Evolutionary conservation across 2,888 invertebrate species (phyloP), one percentile per base, ranked within the genome.

Genomic region (Drosophila anomelani): DNA sequence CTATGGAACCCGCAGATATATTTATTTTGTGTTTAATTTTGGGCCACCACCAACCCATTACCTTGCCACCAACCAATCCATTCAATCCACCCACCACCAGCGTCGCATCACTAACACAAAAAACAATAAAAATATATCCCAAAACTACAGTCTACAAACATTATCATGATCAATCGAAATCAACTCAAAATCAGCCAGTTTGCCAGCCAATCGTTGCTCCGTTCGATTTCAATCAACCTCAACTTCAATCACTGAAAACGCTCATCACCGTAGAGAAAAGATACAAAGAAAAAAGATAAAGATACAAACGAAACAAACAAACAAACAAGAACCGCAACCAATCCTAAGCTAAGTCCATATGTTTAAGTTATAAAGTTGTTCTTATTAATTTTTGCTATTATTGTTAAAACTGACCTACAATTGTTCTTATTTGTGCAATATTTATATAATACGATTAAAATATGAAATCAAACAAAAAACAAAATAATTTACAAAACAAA

Each of bases 391-490:
- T 82, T 80, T 71, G 75, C 75, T 88, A 78, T 80, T 80, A 73
- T 88, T 88, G 88, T 85, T 85, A 82, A 83, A 74, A 66, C 79
- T 83, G 75, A 83, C 75, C 73, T 76, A 81, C 75, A 84, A 76
- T 78, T 88, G 81, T 85, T 85, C 80, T 83, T 79, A 86, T 76
- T 85, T 89, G 85, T 85, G 85, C 85, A 85, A 85, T 85, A 85
- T 85, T 85, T 85, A 89, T 85, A 88, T 83, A 79, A 72, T 56
- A 73, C 63, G 66, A 71, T 75, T 77, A 75, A 79, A 54, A 73
- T 79, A 78, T 70, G 78, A 75, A 69, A 73, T 63, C 67, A 56
- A 69, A 49, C 39, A n/a, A 29, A 47, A 69, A 60, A 66, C 54
- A 67, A 73, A 73, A 75, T 66, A 69, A 67, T 55, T 61, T 57